Conservation (phyloP, 1,140 invertebrate genomes). For the Spodoptera frugiperda region DNA sequence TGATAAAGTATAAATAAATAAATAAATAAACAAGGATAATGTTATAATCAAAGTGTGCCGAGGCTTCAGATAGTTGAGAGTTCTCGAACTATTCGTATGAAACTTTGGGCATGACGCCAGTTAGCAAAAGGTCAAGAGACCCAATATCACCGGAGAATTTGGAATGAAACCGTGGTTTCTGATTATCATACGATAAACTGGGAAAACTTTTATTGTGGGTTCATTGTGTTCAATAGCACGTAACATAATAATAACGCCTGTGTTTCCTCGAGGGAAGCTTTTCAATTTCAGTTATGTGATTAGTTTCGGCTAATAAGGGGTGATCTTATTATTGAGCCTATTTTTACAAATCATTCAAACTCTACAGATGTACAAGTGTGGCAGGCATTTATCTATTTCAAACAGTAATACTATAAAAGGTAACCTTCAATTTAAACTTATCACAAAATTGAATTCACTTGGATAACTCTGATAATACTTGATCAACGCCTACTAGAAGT, state of each 20-base stretch:
- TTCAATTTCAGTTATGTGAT: no score
- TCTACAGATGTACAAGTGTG: no score
- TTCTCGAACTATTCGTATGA: background rate
- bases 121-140: background rate
- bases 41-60: background rate
- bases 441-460: background rate
- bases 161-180: background rate
- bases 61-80: background rate
- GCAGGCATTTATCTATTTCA: no score
- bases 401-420: no score
- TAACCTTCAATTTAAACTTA: no score
- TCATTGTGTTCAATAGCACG: background rate
- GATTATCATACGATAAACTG: background rate
- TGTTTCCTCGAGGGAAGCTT: no score
- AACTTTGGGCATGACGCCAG: slow-evolving; percentile 29
- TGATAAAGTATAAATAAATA: no score
- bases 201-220: background rate
- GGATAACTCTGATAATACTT: background rate
- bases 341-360: no score
- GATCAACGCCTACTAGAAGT: background rate
- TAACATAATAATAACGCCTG: no score
- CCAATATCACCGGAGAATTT: background rate
- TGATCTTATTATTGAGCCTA: no score
- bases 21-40: no score
- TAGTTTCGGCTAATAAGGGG: no score